Conservation (phyloP, 2,797 vertebrate species). For the Liasis olivaceus region DNA sequence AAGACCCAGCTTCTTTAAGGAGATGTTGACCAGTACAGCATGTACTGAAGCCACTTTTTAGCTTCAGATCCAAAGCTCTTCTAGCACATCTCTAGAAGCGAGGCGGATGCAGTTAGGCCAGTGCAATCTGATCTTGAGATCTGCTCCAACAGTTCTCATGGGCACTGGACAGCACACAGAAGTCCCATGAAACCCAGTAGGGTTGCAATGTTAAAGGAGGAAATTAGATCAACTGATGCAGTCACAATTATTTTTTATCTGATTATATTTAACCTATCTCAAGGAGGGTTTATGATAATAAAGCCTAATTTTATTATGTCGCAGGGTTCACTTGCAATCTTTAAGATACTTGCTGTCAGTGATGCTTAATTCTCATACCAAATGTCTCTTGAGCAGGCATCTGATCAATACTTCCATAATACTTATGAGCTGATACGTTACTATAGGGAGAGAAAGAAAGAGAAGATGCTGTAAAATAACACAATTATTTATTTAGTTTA, state of each 20-base stretch:
- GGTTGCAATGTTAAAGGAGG: not conserved
- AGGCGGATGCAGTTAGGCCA: not conserved
- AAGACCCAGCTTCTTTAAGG: not conserved
- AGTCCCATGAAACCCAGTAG: not conserved
- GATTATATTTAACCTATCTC: not conserved
- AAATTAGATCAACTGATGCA: not conserved
- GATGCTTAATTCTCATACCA: not conserved
- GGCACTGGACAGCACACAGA: not conserved
- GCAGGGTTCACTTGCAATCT: not conserved
- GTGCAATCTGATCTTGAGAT: no score
- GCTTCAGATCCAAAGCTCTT: not conserved
- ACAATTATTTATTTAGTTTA: not conserved
- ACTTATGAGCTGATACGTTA: not conserved
- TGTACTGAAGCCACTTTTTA: not conserved
- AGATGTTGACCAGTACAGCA: not conserved
- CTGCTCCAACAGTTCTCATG: no score
- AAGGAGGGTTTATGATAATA: not conserved
- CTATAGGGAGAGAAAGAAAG: not conserved
- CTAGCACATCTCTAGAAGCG: not conserved
- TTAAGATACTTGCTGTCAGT: not conserved
- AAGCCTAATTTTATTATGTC: not conserved
- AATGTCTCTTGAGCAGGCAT: not conserved
- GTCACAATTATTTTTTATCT: not conserved
- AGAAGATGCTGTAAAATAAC: not conserved
- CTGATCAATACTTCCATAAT: not conserved